Evolutionary conservation across 2,797 vertebrate genomes (phyloP), one percentile per base, ranked within the genome.

Genomic region (Carapus acus): DNA sequence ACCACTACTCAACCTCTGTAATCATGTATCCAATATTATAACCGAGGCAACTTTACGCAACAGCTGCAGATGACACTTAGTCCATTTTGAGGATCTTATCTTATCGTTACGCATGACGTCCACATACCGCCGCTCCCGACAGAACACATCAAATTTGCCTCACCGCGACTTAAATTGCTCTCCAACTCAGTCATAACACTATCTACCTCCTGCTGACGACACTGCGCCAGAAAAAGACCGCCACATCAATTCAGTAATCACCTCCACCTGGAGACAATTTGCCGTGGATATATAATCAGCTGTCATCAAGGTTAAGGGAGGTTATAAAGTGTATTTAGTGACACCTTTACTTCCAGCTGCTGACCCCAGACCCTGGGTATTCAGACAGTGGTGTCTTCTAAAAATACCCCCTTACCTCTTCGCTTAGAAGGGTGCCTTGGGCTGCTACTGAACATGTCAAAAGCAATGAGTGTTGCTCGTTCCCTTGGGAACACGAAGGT

Each of bases 11-110:
- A 23, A 29, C 43, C 2, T 23, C 51, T 62, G 58, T 38, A 37
- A 67, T 62, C 38, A 39, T 2, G 16, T 43, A 41, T 19, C 12
- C 27, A 21, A 41, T 38, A 53, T 72, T 75, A 63, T 53, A 62
- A 79, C 65, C 37, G 21, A 36, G 65, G 65, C 69, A 67, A 44
- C 49, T 57, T 27, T 27, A 41, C 22, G 2, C 20, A 67, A 72
- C 64, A 75, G 75, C 71, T 67, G 74, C 73, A 65, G 55, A 62
- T 43, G 65, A 71, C 37, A 17, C 53, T 37, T 8, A 2, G 44
- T 17, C 44, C 15, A 4, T 16, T 68, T 41, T 15, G 43, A 42
- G 48, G 41, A 45, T 16, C 39, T 23, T 3, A 2, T 38, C 42
- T 11, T 24, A 17, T 19, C 34, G 23, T 18, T 44, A 55, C 38